Percentiles rank a stretch among this genome's conserved stretches.
Conservation (phyloP, 2,113 vertebrate species). For the Phylloscopus trochilus region DNA sequence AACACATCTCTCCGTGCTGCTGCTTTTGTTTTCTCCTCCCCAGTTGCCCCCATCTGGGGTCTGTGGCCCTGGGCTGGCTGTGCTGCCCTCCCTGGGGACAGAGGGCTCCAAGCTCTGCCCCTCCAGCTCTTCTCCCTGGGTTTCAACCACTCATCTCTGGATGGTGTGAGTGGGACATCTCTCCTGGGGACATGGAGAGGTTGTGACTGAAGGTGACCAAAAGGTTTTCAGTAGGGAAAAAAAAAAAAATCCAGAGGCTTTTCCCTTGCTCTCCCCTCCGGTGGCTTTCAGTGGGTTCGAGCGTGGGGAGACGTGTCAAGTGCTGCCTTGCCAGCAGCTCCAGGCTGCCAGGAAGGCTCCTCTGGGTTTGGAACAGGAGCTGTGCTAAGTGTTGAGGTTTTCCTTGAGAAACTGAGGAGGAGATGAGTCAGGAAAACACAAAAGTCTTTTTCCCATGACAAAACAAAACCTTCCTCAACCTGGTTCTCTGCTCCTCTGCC, state of each 20-base stretch:
- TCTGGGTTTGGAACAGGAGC: background rate
- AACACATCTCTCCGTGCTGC: background rate
- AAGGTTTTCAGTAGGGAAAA: background rate
- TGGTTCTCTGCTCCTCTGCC: background rate
- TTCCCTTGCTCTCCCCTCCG: background rate
- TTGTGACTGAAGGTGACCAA: background rate
- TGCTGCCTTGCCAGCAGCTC: conserved; percentile 11
- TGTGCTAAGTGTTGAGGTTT: conserved; percentile 1
- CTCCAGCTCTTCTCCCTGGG: background rate
- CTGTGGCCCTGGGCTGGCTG: background rate
- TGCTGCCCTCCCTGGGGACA: background rate
- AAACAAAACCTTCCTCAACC: background rate
- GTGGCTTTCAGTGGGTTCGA: background rate
- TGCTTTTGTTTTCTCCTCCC: background rate
- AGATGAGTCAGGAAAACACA: conserved; percentile 39
- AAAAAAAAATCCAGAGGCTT: background rate
- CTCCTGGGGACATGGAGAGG: background rate
- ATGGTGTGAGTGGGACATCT: background rate
- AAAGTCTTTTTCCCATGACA: background rate
- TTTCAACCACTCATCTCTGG: background rate
- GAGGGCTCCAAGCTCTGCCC: background rate
- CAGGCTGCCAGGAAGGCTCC: conserved; percentile 7
- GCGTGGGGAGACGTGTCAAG: conserved; percentile 7
- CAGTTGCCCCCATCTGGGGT: accelerated
- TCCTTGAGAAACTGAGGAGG: conserved; percentile 11